Base-by-base conservation (phyloP, 1,140 invertebrate genomes). In the Eurosta solidaginis region DNA sequence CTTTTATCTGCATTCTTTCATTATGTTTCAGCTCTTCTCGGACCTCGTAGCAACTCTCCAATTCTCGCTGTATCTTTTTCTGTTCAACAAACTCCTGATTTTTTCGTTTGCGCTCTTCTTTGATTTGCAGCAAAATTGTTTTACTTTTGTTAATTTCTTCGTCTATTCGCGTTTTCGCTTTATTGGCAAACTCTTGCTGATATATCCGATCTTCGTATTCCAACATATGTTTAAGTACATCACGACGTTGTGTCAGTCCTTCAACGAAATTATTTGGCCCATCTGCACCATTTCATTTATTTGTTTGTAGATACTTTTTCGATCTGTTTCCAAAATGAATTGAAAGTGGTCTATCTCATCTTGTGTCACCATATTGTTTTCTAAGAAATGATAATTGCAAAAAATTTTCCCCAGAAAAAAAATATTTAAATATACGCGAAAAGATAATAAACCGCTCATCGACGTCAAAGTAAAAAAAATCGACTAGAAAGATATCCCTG, bases 41-140 rank as follows among this genome's bases (percentile, higher is more conserved):
- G 5, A 86, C 78, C 68, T 86, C 85, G 50, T 84, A 83, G 78
- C 85, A 86, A 68, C 82, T 82, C 5, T 78, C 44, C 82, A 86
- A 83, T 17, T 82, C 75, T 47, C 84, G 83, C 42, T 86, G 83
- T 22, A 83, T 47, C 6, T 80, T 79, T 47, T 84, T 86, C 6
- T 79, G 25, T 29, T 82, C 76, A 1, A 84, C 59, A 50, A 84
- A 85, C 45, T 85, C 63, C 74, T 81, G 79, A 3, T 82, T 78
- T 3, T 74, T 74, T 40, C 78, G 78, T 17, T 79, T 74, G 12
- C 78, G 77, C 36, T 81, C 78, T 44, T 82, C 85, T 77, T 81
- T 82, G 42, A 84, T 82, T 33, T n/a, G n/a, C n/a, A n/a, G n/a
- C 76, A 86, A 68, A 14, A 81, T 79, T 33, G 83, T 82, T 76